These are phyloP conservation scores for Hoplostethus atlanticus DNA, from an alignment of 2,797 vertebrate species.

Conservation along the genomic window DNA sequence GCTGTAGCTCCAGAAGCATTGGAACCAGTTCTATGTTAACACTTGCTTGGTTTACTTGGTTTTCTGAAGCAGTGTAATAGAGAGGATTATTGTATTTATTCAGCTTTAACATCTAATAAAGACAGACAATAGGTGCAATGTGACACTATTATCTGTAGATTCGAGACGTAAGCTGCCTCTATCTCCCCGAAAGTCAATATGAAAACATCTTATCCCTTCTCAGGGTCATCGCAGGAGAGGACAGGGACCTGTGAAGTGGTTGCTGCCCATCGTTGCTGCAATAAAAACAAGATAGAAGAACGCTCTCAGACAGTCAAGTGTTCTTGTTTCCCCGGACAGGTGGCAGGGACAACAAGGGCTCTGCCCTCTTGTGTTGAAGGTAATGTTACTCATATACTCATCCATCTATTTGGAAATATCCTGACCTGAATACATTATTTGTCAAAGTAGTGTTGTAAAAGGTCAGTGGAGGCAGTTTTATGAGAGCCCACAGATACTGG, in stretches of 20 bases:
- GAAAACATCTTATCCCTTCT: conserved; percentile 7
- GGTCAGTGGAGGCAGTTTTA: conserved; percentile 24
- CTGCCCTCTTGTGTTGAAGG: conserved; percentile 97
- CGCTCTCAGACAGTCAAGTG: conserved; percentile 97
- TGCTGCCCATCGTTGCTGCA: conserved; percentile 94
- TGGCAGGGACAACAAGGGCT: conserved; percentile 93
- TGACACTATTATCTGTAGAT: background rate
- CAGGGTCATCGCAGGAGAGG: conserved; percentile 89
- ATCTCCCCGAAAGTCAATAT: conserved; percentile 15
- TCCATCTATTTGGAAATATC: conserved; percentile 38
- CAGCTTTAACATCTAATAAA: background rate
- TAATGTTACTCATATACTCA: conserved; percentile 54
- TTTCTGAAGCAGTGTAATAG: background rate
- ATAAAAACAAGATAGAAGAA: conserved; percentile 96
- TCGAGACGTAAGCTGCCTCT: background rate
- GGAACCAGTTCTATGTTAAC: background rate
- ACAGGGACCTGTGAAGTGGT: conserved; percentile 96
- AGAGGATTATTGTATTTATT: background rate
- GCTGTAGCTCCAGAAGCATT: conserved; percentile 59
- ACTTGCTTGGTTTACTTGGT: background rate
- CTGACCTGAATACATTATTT: conserved; percentile 45
- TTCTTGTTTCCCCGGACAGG: conserved; percentile 96
- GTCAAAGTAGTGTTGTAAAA: conserved; percentile 21
- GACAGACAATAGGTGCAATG: conserved; percentile 1
- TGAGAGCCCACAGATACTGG: conserved; percentile 19